Conservation (phyloP, 2,797 vertebrate species). For the Hippoglossus hippoglossus region DNA sequence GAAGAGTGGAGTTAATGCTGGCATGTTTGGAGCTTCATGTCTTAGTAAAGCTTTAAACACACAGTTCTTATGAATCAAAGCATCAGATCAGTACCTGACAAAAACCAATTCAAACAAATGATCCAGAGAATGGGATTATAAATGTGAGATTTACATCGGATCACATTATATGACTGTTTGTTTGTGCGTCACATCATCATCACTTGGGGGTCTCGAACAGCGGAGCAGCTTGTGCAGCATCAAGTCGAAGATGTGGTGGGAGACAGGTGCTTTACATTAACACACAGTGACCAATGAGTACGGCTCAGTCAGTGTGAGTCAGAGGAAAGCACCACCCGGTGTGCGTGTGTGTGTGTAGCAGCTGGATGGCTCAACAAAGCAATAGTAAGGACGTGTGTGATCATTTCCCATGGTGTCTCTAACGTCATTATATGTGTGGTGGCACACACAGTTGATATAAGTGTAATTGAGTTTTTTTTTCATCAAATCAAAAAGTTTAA, state of each 20-base stretch:
- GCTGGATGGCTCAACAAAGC: constrained; percentile 12
- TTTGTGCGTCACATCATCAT: neutral
- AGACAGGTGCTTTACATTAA: constrained; percentile 36
- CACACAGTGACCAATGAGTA: constrained; percentile 12
- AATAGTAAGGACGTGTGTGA: neutral
- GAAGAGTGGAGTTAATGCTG: too few species aligned
- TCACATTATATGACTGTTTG: too few species aligned
- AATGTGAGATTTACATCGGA: too few species aligned
- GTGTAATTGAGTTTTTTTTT: neutral
- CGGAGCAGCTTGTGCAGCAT: neutral
- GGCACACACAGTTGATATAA: neutral
- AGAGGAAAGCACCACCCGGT: neutral
- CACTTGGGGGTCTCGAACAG: constrained; percentile 1
- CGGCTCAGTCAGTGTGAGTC: neutral
- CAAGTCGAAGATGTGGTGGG: neutral
- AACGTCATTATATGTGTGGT: neutral
- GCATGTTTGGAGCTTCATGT: too few species aligned
- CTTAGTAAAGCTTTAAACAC: too few species aligned
- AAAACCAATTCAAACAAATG: too few species aligned
- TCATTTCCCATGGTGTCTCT: neutral
- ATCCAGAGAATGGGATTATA: too few species aligned
- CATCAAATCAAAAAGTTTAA: neutral
- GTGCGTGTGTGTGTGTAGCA: constrained; percentile 10
- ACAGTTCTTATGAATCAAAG: too few species aligned
- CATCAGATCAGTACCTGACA: too few species aligned